Percentiles rank a stretch among this genome's conserved stretches.
Evolutionary conservation across 2,113 vertebrate genomes (phyloP).

Genomic region (Caretta caretta): DNA sequence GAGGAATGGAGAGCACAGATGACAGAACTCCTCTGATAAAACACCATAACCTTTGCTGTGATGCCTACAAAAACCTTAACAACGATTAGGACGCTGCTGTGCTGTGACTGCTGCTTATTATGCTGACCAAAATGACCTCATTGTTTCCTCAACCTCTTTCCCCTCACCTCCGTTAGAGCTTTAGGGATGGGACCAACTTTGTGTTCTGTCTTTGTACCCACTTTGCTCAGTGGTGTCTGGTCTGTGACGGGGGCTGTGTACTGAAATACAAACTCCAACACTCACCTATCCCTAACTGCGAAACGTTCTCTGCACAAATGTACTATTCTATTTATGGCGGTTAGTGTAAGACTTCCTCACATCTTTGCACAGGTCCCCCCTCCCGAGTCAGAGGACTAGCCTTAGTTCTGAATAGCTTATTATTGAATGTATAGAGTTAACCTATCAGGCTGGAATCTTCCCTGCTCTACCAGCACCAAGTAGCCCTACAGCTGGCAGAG

Average conservation of each 20-base stretch:
- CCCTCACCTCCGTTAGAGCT: not conserved
- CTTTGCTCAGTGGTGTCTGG: not conserved
- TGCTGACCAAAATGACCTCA: not conserved
- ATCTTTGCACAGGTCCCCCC: not conserved
- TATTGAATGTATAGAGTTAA: not conserved
- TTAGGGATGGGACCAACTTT: not conserved
- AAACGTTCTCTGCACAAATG: accelerated
- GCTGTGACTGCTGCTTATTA: not conserved
- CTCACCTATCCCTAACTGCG: not conserved
- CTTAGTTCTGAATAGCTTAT: not conserved
- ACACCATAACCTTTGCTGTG: not conserved
- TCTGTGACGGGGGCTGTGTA: not conserved
- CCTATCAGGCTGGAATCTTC: not conserved
- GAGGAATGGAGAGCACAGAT: not conserved
- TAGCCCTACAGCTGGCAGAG: not conserved
- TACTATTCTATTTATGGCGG: not conserved
- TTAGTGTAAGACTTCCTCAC: not conserved
- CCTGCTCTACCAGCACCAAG: not conserved
- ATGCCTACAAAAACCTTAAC: not conserved
- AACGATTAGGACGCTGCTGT: not conserved
- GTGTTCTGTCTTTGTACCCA: not conserved
- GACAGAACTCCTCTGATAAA: not conserved
- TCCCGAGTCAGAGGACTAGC: not conserved
- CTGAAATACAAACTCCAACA: not conserved
- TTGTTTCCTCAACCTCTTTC: not conserved